phyloP scores from a whole-genome alignment of 2,888 invertebrate genomes.

The Cheilosia scutellata region DNA sequence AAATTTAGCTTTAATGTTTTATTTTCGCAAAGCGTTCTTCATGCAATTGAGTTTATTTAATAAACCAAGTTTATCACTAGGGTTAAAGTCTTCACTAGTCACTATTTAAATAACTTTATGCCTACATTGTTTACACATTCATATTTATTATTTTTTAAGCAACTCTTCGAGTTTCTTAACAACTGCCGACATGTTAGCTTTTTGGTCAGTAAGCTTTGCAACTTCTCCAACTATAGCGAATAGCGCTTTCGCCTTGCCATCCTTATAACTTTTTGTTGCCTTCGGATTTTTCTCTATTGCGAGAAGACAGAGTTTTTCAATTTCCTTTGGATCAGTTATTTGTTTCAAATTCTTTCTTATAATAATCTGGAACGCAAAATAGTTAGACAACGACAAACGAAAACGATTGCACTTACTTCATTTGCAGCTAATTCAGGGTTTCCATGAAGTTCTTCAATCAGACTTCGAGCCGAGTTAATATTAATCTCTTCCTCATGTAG shows the following conservation, averaged over 20 bases:
- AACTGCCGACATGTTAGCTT: slow-evolving; percentile 88
- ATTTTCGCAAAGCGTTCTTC: no score
- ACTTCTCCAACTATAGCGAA: slow-evolving; percentile 88
- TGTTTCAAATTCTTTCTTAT: slow-evolving; percentile 87
- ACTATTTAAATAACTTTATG: not conserved
- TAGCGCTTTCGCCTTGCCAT: slow-evolving; percentile 89
- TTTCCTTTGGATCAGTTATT: slow-evolving; percentile 86
- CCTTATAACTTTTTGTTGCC: slow-evolving; percentile 87
- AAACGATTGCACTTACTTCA: slow-evolving; percentile 77
- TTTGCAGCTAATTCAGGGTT: slow-evolving; percentile 83
- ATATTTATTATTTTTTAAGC: slow-evolving; percentile 62
- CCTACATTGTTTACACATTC: not conserved
- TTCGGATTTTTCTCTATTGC: slow-evolving; percentile 88
- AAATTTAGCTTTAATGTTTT: no score
- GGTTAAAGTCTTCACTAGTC: not conserved
- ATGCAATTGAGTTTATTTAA: no score
- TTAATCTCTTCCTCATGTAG: slow-evolving; percentile 87
- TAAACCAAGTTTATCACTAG: not conserved
- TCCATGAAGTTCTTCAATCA: slow-evolving; percentile 85
- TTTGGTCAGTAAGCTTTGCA: slow-evolving; percentile 86
- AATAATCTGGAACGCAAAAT: slow-evolving; percentile 85
- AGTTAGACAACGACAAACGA: slow-evolving; percentile 77
- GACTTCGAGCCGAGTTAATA: slow-evolving; percentile 85
- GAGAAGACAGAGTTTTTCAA: slow-evolving; percentile 87
- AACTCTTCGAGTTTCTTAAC: slow-evolving; percentile 86